Conservation (phyloP, 2,888 invertebrate genomes). For the Auanema freiburgensis region DNA sequence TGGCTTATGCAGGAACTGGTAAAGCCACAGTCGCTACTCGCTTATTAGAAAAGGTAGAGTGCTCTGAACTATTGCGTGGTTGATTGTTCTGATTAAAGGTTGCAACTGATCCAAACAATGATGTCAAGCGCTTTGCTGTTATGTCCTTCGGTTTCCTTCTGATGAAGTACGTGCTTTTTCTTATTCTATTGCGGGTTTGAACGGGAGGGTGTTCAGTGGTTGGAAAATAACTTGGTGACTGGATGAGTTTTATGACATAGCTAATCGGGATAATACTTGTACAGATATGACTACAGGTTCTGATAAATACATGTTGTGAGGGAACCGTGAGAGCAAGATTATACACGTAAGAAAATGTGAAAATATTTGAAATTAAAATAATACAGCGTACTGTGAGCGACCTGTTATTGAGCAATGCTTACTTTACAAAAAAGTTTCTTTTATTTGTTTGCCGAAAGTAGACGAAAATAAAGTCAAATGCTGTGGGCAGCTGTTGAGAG, state of each 20-base stretch:
- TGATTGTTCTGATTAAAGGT: constrained; percentile 72
- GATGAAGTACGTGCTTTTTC: constrained; percentile 74
- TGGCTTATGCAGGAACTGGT: constrained; percentile 81
- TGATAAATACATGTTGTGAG: no score
- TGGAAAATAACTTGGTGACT: no score
- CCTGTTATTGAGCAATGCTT: no score
- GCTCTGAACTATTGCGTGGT: neutral
- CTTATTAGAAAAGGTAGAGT: constrained; percentile 71
- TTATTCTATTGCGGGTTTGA: no score
- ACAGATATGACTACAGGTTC: no score
- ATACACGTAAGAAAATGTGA: no score
- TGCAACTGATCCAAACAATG: constrained; percentile 96
- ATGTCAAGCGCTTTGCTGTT: constrained; percentile 95
- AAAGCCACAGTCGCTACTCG: constrained; percentile 93
- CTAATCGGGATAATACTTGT: no score
- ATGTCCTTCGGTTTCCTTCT: constrained; percentile 96
- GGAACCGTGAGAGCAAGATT: no score
- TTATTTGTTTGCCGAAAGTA: constrained; percentile 25
- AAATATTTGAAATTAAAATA: no score
- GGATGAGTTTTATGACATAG: no score
- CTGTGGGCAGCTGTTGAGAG: constrained; percentile 25
- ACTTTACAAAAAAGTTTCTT: constrained; percentile 41
- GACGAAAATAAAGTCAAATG: constrained; percentile 20
- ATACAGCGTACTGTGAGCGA: no score
- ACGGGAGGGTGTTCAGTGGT: no score